Conservation (phyloP, 2,888 invertebrate genomes). For the Zaprionus bogoriensis region DNA sequence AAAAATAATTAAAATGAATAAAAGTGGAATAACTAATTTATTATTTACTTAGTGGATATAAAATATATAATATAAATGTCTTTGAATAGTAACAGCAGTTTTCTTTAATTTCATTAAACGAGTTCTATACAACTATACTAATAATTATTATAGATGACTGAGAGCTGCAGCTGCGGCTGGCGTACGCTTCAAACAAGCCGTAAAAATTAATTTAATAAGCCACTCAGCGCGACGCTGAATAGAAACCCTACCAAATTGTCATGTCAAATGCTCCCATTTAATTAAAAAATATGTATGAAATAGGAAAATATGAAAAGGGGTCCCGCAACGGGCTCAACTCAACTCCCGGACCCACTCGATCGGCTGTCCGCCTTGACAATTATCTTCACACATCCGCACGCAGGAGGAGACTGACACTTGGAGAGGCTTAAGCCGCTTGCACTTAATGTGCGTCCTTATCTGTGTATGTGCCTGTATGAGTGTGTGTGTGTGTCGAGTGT, state of each 20-base stretch:
- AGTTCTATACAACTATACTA: neutral
- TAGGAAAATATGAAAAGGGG: conserved; percentile 41
- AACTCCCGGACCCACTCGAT: conserved; percentile 1
- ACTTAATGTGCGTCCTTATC: conserved; percentile 9
- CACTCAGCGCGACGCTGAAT: conserved; percentile 16
- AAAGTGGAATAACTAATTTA: neutral
- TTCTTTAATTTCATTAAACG: neutral
- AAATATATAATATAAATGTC: neutral
- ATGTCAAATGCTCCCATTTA: conserved; percentile 38
- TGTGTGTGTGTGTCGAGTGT: too few species aligned
- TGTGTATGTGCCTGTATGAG: conserved; percentile 10
- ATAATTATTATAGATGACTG: too few species aligned
- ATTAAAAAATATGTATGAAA: conserved; percentile 48
- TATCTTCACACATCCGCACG: conserved; percentile 59
- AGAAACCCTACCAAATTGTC: conserved; percentile 49
- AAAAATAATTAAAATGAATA: neutral
- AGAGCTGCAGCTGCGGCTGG: conserved; percentile 15
- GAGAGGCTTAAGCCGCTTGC: conserved; percentile 59
- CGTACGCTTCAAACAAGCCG: neutral
- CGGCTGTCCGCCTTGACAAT: conserved; percentile 58
- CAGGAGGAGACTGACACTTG: conserved; percentile 19
- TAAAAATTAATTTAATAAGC: conserved; percentile 36
- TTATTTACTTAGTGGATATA: too few species aligned
- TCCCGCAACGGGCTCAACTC: conserved; percentile 31
- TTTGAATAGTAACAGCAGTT: too few species aligned